These are phyloP conservation scores for Ceratosolen fusciceps DNA, from an alignment of 1,140 invertebrate species.

Conservation along the genomic window DNA sequence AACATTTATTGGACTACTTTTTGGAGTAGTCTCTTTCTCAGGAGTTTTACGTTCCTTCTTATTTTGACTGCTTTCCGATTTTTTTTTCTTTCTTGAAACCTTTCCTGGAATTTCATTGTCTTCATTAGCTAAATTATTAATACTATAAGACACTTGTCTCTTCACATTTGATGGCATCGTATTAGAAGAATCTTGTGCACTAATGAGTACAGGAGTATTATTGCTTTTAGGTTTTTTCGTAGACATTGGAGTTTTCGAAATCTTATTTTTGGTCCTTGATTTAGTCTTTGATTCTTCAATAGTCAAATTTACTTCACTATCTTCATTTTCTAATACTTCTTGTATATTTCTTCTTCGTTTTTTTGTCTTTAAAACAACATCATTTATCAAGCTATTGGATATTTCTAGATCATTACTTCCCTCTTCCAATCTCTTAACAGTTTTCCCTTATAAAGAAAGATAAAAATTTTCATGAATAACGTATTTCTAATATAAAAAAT, in stretches of 20 bases:
- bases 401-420: conserved; percentile 30
- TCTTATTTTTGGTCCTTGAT: conserved; percentile 2
- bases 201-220: conserved; percentile 29
- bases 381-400: neutral
- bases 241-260: conserved; percentile 9
- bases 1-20: conserved; percentile 54
- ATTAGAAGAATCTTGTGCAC: conserved; percentile 36
- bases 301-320: conserved; percentile 13
- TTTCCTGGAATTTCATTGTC: conserved; percentile 11
- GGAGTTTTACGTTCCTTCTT: conserved; percentile 14
- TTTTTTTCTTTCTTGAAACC: neutral
- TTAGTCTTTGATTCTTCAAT: conserved; percentile 15
- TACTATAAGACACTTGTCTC: conserved; percentile 14
- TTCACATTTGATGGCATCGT: conserved; percentile 2
- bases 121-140: conserved; percentile 41
- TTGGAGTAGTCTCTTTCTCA: conserved; percentile 52
- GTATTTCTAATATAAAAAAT: neutral
- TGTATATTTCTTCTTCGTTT: conserved; percentile 18
- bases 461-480: neutral
- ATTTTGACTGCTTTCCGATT: neutral
- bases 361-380: neutral
- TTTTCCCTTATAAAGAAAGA: conserved; percentile 28
- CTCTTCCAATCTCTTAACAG: conserved; percentile 27
- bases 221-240: conserved; percentile 19
- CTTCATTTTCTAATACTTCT: neutral